A percentile compares a stretch with the other conserved stretches of the same genome.
Evolutionary conservation across 2,888 invertebrate species (phyloP).

Genomic region (Parapristionchus giblindavisi): DNA sequence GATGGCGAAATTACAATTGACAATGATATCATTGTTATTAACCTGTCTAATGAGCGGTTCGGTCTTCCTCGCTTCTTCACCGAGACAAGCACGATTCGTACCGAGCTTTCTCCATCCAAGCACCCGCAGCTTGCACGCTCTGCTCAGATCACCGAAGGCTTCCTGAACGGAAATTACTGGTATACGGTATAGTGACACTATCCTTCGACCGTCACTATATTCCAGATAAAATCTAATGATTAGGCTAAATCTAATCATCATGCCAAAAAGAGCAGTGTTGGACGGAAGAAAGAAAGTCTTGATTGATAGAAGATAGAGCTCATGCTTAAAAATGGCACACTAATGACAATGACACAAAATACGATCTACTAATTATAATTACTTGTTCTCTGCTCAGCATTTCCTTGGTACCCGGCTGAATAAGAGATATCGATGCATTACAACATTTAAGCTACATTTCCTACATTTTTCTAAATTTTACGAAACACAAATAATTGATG

Average conservation of each 20-base stretch:
- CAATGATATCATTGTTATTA: background rate
- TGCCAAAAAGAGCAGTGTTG: background rate
- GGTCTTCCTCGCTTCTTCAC: constrained; percentile 88
- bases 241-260: background rate
- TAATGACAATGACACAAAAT: too few relatives aligned
- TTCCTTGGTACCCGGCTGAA: too few relatives aligned
- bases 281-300: too few relatives aligned
- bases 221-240: background rate
- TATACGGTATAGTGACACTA: constrained; percentile 7
- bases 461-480: too few relatives aligned
- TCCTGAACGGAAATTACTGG: constrained; percentile 66
- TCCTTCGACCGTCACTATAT: too few relatives aligned
- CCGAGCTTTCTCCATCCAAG: constrained; percentile 94
- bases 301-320: too few relatives aligned
- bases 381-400: constrained; percentile 29
- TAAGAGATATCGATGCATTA: too few relatives aligned
- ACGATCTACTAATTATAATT: too few relatives aligned
- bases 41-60: constrained; percentile 98
- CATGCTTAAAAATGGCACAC: too few relatives aligned
- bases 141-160: constrained; percentile 83
- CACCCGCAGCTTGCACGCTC: constrained; percentile 82
- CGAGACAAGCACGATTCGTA: constrained; percentile 85
- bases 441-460: too few relatives aligned
- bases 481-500: too few relatives aligned
- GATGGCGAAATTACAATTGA: background rate